phyloP scores from a whole-genome alignment of 1,140 invertebrate genomes.

The Phenacoccus solenopsis region DNA sequence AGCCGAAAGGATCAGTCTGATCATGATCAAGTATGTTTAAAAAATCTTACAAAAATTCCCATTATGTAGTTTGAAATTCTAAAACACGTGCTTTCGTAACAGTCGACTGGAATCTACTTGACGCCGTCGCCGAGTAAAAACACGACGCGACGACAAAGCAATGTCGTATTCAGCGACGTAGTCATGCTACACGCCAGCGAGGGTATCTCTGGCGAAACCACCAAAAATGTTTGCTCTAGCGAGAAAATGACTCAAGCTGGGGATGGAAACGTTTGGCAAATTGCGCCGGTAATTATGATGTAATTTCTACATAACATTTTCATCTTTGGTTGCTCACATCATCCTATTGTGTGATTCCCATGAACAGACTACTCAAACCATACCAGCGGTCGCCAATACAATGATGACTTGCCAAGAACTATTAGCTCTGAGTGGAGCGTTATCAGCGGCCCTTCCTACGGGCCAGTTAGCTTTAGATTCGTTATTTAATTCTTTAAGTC shows the following conservation, averaged over 20 bases:
- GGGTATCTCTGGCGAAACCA: constrained; percentile 32
- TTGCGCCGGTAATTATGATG: constrained; percentile 19
- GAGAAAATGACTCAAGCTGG: constrained; percentile 82
- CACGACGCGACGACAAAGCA: constrained; percentile 45
- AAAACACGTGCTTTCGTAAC: not conserved
- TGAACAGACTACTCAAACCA: not conserved
- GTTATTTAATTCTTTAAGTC: constrained; percentile 64
- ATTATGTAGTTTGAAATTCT: not conserved
- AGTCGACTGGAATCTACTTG: not conserved
- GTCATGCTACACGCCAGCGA: constrained; percentile 59
- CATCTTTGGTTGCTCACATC: too few relatives aligned
- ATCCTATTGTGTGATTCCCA: not conserved
- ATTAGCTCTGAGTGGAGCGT: constrained; percentile 73
- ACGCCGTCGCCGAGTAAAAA: constrained; percentile 23
- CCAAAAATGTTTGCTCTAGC: constrained; percentile 61
- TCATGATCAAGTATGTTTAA: not conserved
- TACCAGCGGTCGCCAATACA: not conserved
- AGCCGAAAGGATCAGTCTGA: constrained; percentile 7
- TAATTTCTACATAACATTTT: too few relatives aligned
- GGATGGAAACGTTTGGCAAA: constrained; percentile 30
- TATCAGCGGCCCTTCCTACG: constrained; percentile 79
- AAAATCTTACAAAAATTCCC: not conserved
- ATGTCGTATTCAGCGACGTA: constrained; percentile 77
- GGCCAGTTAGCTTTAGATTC: constrained; percentile 69
- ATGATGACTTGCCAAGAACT: constrained; percentile 80